Evolutionary conservation across 2,113 vertebrate species (phyloP), one percentile per base, ranked within the genome.

Genomic region (Gasterosteus nipponicus): DNA sequence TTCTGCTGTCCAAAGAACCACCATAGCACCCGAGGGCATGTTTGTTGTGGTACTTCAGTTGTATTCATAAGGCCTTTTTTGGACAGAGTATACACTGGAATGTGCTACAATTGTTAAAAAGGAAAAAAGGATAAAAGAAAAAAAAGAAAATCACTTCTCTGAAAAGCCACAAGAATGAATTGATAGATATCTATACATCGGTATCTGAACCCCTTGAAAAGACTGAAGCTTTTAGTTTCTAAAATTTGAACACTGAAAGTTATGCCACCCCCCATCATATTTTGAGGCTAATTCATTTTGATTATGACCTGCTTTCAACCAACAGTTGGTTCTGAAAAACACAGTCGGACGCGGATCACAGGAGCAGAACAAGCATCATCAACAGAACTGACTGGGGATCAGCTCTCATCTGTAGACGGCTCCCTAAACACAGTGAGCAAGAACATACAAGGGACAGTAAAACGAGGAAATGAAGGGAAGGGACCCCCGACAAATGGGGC

Each of bases 61-160:
- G 49, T 82, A 84, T 80, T 83, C 14, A 63, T 92, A 93, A 93
- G 93, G 92, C 89, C 82, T 85, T 90, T 89, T 89, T 71, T 31
- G 75, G 86, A 84, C 86, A 71, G 78, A 82, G 75, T 75, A 44
- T 78, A 86, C 82, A 83, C 68, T 89, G 93, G 91, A 94, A 93
- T 93, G 92, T 92, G 87, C 83, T 79, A 87, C 75, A 83, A 80
- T 58, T 74, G 57, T 58, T 46, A 22, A 65, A 70, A 35, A 39
- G 38, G 22, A 29, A 29, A 54, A 33, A 31, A 12, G 11, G 26
- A 44, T 12, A 44, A 59, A 26, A 38, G 46, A 61, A 22, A 19
- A 29, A 58, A 62, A 73, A 75, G 76, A 42, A 19, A 81, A 62
- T 70, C 49, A 71, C 59, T 65, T 70, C 18, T 81, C 42, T 47